phyloP scores from a whole-genome alignment of 1,140 invertebrate genomes.

The Polypedilum vanderplanki region DNA sequence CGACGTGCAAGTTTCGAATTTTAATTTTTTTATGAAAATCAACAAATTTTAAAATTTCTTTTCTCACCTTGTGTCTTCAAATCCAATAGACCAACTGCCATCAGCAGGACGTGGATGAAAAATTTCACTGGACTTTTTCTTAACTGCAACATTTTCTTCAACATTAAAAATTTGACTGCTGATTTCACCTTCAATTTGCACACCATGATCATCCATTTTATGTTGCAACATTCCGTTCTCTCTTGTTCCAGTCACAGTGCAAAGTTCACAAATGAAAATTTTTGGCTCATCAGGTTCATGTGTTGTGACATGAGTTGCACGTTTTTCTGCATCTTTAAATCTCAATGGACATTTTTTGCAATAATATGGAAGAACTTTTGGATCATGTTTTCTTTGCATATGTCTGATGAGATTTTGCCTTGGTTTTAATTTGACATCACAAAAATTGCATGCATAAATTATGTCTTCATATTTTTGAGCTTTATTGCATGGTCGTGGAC shows the following conservation, averaged over 20 bases:
- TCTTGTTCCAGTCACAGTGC: neutral
- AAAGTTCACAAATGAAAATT: conserved; percentile 22
- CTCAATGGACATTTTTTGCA: neutral
- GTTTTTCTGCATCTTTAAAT: neutral
- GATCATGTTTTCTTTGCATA: neutral
- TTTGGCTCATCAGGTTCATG: neutral
- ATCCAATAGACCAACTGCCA: neutral
- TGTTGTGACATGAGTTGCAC: neutral
- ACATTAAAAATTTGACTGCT: neutral
- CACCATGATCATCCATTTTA: neutral
- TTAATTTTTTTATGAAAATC: too few relatives aligned
- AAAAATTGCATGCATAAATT: neutral
- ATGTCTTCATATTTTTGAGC: neutral
- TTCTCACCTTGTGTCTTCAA: neutral
- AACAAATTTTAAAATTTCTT: too few relatives aligned
- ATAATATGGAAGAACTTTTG: neutral
- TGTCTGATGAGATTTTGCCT: neutral
- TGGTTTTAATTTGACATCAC: neutral
- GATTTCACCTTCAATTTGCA: neutral
- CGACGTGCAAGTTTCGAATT: too few relatives aligned
- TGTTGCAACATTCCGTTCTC: neutral
- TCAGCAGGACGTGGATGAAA: neutral
- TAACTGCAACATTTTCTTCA: neutral
- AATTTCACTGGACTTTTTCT: neutral
- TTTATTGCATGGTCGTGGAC: neutral